Conservation (phyloP, 2,888 invertebrate genomes). For the Machimus atricapillus region DNA sequence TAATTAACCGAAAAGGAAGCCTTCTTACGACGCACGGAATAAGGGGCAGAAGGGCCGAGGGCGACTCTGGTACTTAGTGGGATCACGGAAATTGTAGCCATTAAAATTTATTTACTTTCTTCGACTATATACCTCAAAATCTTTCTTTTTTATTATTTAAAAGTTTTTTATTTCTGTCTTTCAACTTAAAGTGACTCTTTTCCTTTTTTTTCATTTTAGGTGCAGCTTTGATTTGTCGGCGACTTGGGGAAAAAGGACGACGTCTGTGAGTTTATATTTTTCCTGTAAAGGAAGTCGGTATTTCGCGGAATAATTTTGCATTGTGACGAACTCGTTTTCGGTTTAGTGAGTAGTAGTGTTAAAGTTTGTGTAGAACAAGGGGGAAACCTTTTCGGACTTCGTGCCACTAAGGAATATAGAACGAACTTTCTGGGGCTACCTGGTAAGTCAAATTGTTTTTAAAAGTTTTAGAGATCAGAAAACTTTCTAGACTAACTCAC, state of each 20-base stretch:
- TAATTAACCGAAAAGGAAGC: not conserved
- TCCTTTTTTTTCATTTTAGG: not conserved
- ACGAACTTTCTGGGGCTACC: not conserved
- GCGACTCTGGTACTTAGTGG: not conserved
- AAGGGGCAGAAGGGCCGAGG: not conserved
- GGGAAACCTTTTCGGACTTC: not conserved
- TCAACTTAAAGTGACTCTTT: not conserved
- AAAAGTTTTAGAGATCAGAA: not conserved
- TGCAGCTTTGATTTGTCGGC: not conserved
- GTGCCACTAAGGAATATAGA: not conserved
- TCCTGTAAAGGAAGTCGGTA: not conserved
- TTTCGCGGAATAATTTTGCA: not conserved
- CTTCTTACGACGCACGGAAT: not conserved
- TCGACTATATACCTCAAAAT: not conserved
- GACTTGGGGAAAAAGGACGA: not conserved
- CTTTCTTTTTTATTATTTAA: not conserved
- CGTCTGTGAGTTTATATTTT: not conserved
- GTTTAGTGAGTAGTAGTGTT: not conserved
- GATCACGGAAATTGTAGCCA: conserved; percentile 4
- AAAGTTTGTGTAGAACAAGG: not conserved
- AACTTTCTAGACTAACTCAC: not conserved
- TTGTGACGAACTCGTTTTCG: not conserved
- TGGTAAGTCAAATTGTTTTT: not conserved
- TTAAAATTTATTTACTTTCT: conserved; percentile 11
- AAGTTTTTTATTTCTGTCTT: not conserved